Evolutionary conservation across 2,797 vertebrate species (phyloP), one percentile per base, ranked within the genome.

Genomic region (Harpagifer antarcticus): DNA sequence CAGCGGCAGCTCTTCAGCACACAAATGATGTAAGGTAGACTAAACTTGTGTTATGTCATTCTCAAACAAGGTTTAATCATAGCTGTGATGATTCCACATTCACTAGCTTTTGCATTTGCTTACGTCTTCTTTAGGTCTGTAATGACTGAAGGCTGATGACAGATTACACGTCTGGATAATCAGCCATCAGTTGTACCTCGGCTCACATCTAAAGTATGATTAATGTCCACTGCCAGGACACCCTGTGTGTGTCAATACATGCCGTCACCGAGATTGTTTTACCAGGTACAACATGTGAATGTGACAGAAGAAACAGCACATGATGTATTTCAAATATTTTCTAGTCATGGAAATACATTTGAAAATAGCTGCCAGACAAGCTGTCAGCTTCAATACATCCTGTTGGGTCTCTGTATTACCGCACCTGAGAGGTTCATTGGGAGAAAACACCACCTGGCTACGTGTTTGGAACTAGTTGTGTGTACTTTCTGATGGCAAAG

Each of bases 241-340:
- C 75, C 83, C 85, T 85, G 85, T 91, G 92, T 87, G 74, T 88
- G 82, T 88, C 88, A 84, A 86, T 85, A 68, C 84, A 13, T 49
- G 80, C 80, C 87, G 91, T 86, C 92, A 84, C 52, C 1, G 66
- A 76, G 78, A 42, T 49, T 58, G 66, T 52, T 56, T 43, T 68
- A 66, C 47, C 78, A 72, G 54, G 72, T 77, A 53, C 31, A 60
- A 75, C 85, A 86, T 71, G 85, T 84, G 82, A 89, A 66, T 73
- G 43, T 31, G 54, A 77, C 74, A 66, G 78, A 81, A 44, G 73
- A 79, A 71, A 84, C 80, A 52, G 64, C 87, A 84, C 83, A 86
- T 93, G 91, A 92, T 90, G 88, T 77, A 83, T 94, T 84, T 92
- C 88, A 91, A 91, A 91, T 90, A 90, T 90, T 91, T 78, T 76